phyloP scores from a whole-genome alignment of 2,888 invertebrate genomes.

The Amphimallon solstitiale region DNA sequence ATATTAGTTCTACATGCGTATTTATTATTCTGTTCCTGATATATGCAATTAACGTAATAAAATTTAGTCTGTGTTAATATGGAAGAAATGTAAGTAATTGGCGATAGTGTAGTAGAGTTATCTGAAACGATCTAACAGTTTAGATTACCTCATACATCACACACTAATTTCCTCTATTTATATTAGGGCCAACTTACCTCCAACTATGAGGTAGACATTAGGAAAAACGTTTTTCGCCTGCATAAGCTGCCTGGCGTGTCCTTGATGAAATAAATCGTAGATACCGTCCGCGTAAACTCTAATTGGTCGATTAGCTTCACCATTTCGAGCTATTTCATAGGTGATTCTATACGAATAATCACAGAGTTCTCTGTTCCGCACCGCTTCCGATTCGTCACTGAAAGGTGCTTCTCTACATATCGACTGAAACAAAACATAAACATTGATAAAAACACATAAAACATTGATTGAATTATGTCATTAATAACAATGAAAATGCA shows the following conservation, averaged over 20 bases:
- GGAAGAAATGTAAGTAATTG: too few species aligned
- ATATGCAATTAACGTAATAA: too few species aligned
- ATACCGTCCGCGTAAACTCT: slow-evolving; percentile 99
- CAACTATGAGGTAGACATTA: slow-evolving; percentile 97
- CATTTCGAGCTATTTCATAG: slow-evolving; percentile 84
- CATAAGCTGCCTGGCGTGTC: slow-evolving; percentile 96
- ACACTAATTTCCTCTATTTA: too few species aligned
- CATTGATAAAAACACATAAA: not conserved
- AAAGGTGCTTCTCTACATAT: slow-evolving; percentile 87
- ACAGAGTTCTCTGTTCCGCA: slow-evolving; percentile 78
- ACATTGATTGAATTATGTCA: too few species aligned
- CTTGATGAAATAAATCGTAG: slow-evolving; percentile 99
- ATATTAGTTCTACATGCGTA: too few species aligned
- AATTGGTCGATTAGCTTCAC: slow-evolving; percentile 83
- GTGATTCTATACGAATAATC: slow-evolving; percentile 88
- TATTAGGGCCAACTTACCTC: slow-evolving; percentile 73
- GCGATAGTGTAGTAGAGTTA: too few species aligned
- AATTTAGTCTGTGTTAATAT: too few species aligned
- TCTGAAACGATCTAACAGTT: too few species aligned
- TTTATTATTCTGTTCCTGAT: too few species aligned
- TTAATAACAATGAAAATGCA: too few species aligned
- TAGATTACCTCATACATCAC: too few species aligned
- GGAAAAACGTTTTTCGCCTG: slow-evolving; percentile 98
- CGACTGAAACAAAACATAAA: slow-evolving; percentile 66
- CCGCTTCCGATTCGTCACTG: slow-evolving; percentile 86